Conservation (phyloP, 2,113 vertebrate genomes). For the Barnardius zonarius region DNA sequence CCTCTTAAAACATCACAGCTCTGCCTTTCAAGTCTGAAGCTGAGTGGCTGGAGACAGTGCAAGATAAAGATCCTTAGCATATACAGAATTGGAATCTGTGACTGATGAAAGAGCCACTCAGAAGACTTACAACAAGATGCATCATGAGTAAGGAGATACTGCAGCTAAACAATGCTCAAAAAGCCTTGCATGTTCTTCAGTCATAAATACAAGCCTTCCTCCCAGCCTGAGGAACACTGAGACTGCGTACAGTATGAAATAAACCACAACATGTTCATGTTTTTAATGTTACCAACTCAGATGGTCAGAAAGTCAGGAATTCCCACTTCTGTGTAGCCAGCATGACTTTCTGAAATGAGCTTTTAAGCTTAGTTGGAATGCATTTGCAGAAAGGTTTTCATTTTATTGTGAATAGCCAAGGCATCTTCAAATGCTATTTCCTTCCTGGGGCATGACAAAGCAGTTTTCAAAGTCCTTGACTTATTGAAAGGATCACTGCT, state of each 20-base stretch:
- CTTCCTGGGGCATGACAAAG: background rate
- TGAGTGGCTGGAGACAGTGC: background rate
- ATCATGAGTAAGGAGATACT: background rate
- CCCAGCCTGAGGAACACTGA: background rate
- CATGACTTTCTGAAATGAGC: background rate
- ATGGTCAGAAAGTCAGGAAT: background rate
- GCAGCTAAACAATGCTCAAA: background rate
- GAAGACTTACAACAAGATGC: background rate
- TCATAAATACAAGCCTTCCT: background rate
- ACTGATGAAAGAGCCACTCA: background rate
- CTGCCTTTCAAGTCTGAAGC: background rate
- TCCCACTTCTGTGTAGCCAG: background rate
- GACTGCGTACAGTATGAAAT: background rate
- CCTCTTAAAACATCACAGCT: background rate
- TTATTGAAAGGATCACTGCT: background rate
- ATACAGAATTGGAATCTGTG: background rate
- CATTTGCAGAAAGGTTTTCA: background rate
- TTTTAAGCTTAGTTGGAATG: constrained; percentile 16
- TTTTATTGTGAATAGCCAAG: background rate
- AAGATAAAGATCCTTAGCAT: background rate
- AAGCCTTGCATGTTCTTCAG: background rate
- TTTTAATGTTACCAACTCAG: background rate
- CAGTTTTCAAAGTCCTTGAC: constrained; percentile 8
- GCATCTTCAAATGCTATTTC: background rate
- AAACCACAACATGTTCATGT: background rate